phyloP scores from a whole-genome alignment of 2,113 vertebrate species.

The Copsychus sechellarum region DNA sequence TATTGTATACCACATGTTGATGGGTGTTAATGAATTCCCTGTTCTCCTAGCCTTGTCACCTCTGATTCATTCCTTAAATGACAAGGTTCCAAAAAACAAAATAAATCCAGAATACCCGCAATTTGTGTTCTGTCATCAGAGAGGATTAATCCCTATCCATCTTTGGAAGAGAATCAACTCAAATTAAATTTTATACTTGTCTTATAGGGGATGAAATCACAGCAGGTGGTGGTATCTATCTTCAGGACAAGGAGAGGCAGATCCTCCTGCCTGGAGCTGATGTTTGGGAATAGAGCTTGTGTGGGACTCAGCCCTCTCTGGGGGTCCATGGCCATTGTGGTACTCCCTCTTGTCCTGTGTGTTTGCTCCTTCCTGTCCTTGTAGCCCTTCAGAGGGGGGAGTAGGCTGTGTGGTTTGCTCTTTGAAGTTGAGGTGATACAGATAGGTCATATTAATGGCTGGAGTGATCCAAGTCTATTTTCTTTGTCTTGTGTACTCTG shows the following conservation, averaged over 20 bases:
- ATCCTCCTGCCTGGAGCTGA: neutral
- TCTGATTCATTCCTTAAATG: conserved; percentile 11
- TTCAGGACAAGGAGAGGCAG: neutral
- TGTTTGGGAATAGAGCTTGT: neutral
- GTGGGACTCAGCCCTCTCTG: rapidly evolving
- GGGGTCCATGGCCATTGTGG: too few relatives aligned
- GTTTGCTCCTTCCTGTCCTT: neutral
- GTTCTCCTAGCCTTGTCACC: neutral
- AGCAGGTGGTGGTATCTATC: neutral
- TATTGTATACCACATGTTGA: neutral
- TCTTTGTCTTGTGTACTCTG: rapidly evolving
- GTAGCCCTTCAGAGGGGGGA: neutral
- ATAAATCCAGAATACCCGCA: neutral
- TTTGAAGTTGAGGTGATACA: neutral
- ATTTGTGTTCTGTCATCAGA: neutral
- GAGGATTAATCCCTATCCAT: neutral
- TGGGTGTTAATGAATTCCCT: neutral
- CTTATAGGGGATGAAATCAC: neutral
- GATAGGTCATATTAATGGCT: neutral
- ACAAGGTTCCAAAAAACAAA: neutral
- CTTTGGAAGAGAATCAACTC: neutral
- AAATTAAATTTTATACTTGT: neutral
- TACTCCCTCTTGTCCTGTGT: neutral
- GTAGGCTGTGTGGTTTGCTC: too few relatives aligned
- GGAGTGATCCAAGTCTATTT: neutral